Evolutionary conservation across 64 coral and sea anemone species (phyloP), one percentile per base, ranked within the genome.

Genomic region (Orbicella faveolata): DNA sequence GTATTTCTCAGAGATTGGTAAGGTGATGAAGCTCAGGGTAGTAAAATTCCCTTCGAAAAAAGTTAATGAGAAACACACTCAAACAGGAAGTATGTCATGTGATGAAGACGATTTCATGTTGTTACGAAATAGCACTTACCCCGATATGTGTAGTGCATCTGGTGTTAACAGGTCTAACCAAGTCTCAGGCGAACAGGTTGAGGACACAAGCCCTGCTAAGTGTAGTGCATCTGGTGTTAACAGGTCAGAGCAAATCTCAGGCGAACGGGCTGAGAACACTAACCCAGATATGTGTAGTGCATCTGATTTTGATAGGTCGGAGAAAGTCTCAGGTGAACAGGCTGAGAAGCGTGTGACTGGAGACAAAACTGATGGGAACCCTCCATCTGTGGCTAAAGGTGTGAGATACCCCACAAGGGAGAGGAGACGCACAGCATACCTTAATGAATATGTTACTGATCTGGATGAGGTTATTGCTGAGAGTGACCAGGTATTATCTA

Each of bases 41-140:
- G 85, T 87, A 3, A 87, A 87, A 33, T 87, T 87, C 44, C 66
- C 63, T 20, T 26, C 10, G 6, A 73, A 30, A 16, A 87, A 30
- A n/a, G 84, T 21, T 25, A 59, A 55, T 13, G 33, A 37, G 44
- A 41, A 84, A 67, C 57, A 84, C 21, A 68, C 81, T 30, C 59
- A 84, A 84, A 84, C 81, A 84, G 81, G 23, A 39, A 51, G n/a
- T 39, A 39, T 51, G 51, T 84, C 34, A 51, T 21, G 25, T 21
- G 11, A 52, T 41, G 41, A 77, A 16, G 81, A 64, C 15, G 81
- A 84, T 66, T 33, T 70, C 59, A 84, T 84, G 81, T 48, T 48
- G 23, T 62, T 62, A 20, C 81, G 3, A 66, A 61, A 3, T 77
- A 14, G 10, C 75, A 77, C 75, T 77, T 2, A 18, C 20, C 15